Evolutionary conservation across 2,797 vertebrate species (phyloP).

Genomic region (Macroramphosus scolopax): DNA sequence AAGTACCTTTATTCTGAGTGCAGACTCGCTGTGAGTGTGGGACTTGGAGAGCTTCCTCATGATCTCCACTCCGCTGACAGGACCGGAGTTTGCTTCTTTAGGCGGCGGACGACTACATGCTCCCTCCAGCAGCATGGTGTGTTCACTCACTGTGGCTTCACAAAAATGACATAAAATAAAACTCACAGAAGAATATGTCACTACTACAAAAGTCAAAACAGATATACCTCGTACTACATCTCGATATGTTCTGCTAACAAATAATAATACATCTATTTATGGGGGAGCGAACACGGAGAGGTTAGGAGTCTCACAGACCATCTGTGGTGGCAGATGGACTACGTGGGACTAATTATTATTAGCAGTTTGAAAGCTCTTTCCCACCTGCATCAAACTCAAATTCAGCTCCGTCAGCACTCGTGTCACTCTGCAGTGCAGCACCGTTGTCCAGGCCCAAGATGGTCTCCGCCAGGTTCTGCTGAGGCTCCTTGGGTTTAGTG

Average conservation of each 20-base stretch:
- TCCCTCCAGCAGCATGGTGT: conserved; percentile 95
- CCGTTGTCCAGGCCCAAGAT: conserved; percentile 84
- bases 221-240: no score
- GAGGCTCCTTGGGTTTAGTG: conserved; percentile 78
- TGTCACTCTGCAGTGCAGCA: conserved; percentile 92
- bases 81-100: conserved; percentile 84
- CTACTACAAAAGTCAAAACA: background rate
- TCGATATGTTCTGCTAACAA: no score
- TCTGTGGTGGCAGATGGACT: no score
- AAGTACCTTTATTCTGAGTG: conserved; percentile 96
- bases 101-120: conserved; percentile 86
- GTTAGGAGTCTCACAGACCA: no score
- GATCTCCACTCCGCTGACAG: conserved; percentile 94
- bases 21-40: conserved; percentile 92
- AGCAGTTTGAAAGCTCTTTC: no score
- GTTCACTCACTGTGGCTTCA: conserved; percentile 96
- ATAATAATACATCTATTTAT: no score
- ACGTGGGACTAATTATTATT: background rate
- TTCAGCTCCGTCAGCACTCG: conserved; percentile 95
- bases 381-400: conserved; percentile 98
- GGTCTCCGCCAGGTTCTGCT: conserved; percentile 71
- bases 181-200: conserved; percentile 20
- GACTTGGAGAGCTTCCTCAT: conserved; percentile 98
- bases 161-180: conserved; percentile 55
- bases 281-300: no score